phyloP scores from a whole-genome alignment of 2,888 invertebrate genomes.

The Polylopha cassiicola region DNA sequence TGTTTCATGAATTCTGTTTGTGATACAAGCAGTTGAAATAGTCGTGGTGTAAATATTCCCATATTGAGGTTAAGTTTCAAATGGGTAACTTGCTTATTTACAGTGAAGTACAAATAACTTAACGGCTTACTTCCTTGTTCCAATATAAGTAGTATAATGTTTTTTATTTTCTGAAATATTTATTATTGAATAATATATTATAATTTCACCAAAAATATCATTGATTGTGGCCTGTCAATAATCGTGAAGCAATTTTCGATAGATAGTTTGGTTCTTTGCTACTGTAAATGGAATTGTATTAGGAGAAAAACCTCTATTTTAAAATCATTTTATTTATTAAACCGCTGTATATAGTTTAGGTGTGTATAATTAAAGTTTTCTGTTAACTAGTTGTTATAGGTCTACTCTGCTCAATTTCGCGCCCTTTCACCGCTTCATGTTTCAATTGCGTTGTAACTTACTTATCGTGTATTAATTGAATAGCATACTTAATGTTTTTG shows the following conservation, averaged over 20 bases:
- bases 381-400: conserved; percentile 32
- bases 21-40: conserved; percentile 29
- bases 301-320: conserved; percentile 5
- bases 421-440: conserved; percentile 64
- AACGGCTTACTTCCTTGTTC: too few relatives aligned
- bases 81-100: conserved; percentile 21
- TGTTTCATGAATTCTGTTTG: conserved; percentile 11
- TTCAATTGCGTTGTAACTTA: conserved; percentile 7
- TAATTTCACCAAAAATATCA: conserved; percentile 29
- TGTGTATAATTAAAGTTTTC: conserved; percentile 22
- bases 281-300: conserved; percentile 1
- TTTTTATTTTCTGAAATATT: background rate
- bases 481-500: background rate
- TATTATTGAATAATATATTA: background rate
- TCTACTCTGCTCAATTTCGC: conserved; percentile 63
- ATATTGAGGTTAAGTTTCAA: conserved; percentile 72
- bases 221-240: conserved; percentile 56
- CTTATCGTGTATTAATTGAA: background rate
- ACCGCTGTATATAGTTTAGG: conserved; percentile 6
- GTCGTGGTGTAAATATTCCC: conserved; percentile 47
- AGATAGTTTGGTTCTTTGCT: conserved; percentile 1
- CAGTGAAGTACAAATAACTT: background rate
- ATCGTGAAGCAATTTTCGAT: conserved; percentile 8
- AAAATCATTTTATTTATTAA: conserved; percentile 9
- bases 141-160: too few relatives aligned